A percentile compares a stretch with the other conserved stretches of the same genome.
Conservation (phyloP, 2,797 vertebrate genomes). For the Salmo trutta region DNA sequence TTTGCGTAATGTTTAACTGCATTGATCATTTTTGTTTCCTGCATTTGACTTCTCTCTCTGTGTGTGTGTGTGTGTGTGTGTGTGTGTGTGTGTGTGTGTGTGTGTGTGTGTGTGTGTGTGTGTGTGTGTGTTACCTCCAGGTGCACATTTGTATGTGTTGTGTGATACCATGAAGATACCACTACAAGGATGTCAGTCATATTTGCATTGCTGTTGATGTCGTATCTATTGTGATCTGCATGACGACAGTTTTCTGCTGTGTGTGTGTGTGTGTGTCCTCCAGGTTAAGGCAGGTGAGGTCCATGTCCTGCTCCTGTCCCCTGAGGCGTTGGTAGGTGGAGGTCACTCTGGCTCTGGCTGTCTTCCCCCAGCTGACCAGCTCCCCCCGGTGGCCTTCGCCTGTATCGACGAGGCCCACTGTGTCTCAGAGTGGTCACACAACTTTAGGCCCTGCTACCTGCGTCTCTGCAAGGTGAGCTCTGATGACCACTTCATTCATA, state of each 20-base stretch:
- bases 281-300: conserved; percentile 84
- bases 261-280: conserved; percentile 9
- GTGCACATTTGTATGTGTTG: no score
- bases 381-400: conserved; percentile 90
- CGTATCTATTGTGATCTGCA: no score
- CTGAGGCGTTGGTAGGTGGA: conserved; percentile 85
- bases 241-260: neutral
- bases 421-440: conserved; percentile 94
- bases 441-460: conserved; percentile 93
- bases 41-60: no score
- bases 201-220: no score
- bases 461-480: conserved; percentile 85
- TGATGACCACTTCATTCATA: neutral
- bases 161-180: no score
- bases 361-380: conserved; percentile 75
- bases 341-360: conserved; percentile 64
- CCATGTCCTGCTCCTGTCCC: conserved; percentile 87
- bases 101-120: no score
- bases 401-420: conserved; percentile 95
- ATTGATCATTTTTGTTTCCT: no score
- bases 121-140: no score
- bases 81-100: no score
- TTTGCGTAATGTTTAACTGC: no score
- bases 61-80: no score
- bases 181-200: no score